Conservation (phyloP, 1,140 invertebrate species). For the Lepidurus packardi region DNA sequence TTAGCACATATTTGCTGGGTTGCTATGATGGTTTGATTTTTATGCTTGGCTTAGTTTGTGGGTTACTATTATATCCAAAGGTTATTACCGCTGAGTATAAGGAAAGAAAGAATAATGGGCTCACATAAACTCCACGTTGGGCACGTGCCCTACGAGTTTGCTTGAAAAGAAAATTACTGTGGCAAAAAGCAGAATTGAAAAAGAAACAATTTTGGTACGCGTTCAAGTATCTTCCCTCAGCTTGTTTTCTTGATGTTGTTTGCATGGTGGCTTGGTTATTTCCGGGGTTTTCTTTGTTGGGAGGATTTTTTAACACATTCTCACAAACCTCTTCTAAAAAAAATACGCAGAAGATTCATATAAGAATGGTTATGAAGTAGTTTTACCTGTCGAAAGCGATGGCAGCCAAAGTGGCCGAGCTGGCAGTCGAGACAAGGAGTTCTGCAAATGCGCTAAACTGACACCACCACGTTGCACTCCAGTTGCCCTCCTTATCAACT, state of each 20-base stretch:
- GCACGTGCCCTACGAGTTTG: neutral
- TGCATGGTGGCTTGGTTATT: neutral
- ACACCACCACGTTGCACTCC: slow-evolving; percentile 15
- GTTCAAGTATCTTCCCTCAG: too few relatives aligned
- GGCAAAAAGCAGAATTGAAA: neutral
- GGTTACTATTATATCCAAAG: neutral
- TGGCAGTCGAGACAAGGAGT: slow-evolving; percentile 31
- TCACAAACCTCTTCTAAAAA: neutral
- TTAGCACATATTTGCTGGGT: neutral
- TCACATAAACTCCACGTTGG: neutral
- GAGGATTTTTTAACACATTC: neutral
- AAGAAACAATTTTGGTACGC: too few relatives aligned
- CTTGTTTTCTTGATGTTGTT: neutral
- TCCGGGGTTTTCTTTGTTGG: neutral
- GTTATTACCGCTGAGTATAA: neutral
- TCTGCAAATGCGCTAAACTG: slow-evolving; percentile 25
- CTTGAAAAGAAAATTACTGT: neutral
- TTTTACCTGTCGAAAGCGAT: slow-evolving; percentile 36
- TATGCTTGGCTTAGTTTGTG: neutral
- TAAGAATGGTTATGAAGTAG: neutral
- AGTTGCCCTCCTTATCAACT: slow-evolving; percentile 4
- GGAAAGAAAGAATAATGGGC: neutral
- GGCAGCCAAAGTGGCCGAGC: slow-evolving; percentile 34
- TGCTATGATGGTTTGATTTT: neutral
- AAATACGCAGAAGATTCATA: neutral